Conservation (phyloP, 2,113 vertebrate genomes). For the Nanorana parkeri region DNA sequence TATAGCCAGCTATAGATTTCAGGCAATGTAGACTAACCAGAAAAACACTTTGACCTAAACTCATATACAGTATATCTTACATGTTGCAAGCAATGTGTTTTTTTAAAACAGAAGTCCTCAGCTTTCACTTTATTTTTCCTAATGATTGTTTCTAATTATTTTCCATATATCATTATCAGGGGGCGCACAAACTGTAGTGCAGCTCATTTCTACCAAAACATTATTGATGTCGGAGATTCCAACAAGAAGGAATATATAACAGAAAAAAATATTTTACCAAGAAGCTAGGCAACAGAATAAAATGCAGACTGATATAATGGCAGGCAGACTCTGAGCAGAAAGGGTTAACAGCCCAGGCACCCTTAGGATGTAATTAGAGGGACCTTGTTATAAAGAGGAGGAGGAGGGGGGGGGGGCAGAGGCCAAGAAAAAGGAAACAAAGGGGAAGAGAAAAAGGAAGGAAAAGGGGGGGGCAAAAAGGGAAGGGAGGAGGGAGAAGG, state of each 20-base stretch:
- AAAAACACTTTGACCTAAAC: too few species aligned
- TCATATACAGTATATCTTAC: too few species aligned
- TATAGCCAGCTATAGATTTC: too few species aligned
- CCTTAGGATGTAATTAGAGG: conserved; percentile 57
- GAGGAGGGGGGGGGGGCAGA: conserved; percentile 41
- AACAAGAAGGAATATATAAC: not conserved
- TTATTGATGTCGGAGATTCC: too few species aligned
- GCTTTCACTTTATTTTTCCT: too few species aligned
- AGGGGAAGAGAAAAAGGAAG: conserved; percentile 53
- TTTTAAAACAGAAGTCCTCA: too few species aligned
- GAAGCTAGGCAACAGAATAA: not conserved
- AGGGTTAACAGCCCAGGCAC: conserved; percentile 43
- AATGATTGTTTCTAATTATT: too few species aligned
- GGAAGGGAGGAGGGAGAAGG: conserved; percentile 25
- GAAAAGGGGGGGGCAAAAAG: conserved; percentile 16
- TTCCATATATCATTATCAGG: too few species aligned
- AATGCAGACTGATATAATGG: conserved; percentile 1
- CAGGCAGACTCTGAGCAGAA: not conserved
- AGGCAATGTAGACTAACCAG: too few species aligned
- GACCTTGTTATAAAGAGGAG: conserved; percentile 55
- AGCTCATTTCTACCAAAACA: too few species aligned
- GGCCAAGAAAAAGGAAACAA: conserved; percentile 55
- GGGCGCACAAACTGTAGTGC: too few species aligned
- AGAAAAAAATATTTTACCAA: not conserved
- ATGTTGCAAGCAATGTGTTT: too few species aligned